Conservation (phyloP, 2,797 vertebrate genomes). For the Fistularia commersonii region DNA sequence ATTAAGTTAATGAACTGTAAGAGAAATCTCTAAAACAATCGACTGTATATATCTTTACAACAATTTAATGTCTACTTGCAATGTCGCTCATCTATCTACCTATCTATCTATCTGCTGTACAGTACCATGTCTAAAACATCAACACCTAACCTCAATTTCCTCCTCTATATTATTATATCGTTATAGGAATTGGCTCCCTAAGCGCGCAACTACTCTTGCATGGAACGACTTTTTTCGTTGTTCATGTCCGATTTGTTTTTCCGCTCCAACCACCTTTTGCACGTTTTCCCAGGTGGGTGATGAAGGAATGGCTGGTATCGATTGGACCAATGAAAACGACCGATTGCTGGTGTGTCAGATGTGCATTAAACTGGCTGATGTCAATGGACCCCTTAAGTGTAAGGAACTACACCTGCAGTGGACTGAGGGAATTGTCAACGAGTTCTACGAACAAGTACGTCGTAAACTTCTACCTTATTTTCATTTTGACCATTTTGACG, state of each 20-base stretch:
- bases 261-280: background rate
- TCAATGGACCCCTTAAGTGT: conserved; percentile 93
- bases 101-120: too few relatives aligned
- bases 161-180: too few relatives aligned
- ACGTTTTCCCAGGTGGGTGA: conserved; percentile 83
- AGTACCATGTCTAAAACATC: too few relatives aligned
- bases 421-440: conserved; percentile 97
- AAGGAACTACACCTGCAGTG: conserved; percentile 95
- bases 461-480: background rate
- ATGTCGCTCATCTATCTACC: too few relatives aligned
- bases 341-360: conserved; percentile 95
- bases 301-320: conserved; percentile 85
- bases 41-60: too few relatives aligned
- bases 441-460: conserved; percentile 85
- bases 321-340: conserved; percentile 97
- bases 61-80: too few relatives aligned
- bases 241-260: too few relatives aligned
- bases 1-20: background rate
- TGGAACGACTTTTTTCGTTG: too few relatives aligned
- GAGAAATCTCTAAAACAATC: too few relatives aligned
- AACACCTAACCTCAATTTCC: too few relatives aligned
- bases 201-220: too few relatives aligned
- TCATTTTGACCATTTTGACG: background rate
- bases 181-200: too few relatives aligned
- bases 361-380: conserved; percentile 97